Conservation (phyloP, 1,140 invertebrate species). For the Dendrolimus punctatus region DNA sequence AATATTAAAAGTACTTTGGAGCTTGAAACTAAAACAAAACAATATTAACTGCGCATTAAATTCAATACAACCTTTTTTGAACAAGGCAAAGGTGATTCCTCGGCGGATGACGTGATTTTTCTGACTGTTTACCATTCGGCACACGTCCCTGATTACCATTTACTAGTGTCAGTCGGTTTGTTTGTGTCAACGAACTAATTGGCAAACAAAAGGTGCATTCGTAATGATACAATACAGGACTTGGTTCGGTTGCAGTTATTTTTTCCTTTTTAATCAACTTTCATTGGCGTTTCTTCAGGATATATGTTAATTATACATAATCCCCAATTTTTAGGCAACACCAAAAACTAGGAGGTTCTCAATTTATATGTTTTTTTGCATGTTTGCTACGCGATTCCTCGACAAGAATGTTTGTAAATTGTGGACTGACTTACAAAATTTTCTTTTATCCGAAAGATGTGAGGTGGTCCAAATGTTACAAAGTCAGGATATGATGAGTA, state of each 20-base stretch:
- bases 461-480: no score
- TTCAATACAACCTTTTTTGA: no score
- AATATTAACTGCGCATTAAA: no score
- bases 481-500: no score
- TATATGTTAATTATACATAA: neutral
- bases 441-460: no score
- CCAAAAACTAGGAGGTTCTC: neutral
- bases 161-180: conserved; percentile 21
- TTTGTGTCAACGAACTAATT: conserved; percentile 52
- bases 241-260: neutral
- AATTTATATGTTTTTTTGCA: neutral
- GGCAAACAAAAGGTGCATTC: conserved; percentile 25
- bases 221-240: neutral
- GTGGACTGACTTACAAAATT: no score
- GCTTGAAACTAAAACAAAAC: no score
- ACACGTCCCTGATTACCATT: conserved; percentile 19
- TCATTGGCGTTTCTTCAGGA: neutral
- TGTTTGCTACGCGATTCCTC: neutral
- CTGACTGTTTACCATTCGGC: conserved; percentile 23
- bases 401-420: no score
- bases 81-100: neutral
- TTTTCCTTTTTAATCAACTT: neutral
- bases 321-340: no score
- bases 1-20: no score
- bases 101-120: conserved; percentile 5